These are phyloP conservation scores for Erebia aethiops DNA, from an alignment of 2,888 invertebrate species.

Conservation along the genomic window DNA sequence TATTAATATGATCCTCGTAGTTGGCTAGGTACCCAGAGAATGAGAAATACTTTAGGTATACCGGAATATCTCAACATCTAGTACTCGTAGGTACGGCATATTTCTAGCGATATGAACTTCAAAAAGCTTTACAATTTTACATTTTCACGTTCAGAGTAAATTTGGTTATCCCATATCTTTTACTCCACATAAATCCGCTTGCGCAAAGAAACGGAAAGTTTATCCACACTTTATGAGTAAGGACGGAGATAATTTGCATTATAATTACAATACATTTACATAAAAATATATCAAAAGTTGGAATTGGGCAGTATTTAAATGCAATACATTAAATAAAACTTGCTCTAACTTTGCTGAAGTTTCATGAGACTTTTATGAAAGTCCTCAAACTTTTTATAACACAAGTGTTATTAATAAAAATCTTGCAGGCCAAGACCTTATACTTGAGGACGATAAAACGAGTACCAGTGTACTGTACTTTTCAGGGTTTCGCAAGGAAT, in stretches of 20 bases:
- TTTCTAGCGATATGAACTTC: neutral
- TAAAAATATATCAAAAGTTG: slow-evolving; percentile 24
- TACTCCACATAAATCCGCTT: slow-evolving; percentile 9
- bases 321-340: slow-evolving; percentile 11
- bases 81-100: neutral
- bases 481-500: neutral
- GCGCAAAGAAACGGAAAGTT: neutral
- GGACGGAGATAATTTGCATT: slow-evolving; percentile 23
- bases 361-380: slow-evolving; percentile 22
- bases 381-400: slow-evolving; percentile 25
- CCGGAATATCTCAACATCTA: too few species aligned
- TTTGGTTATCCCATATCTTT: neutral
- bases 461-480: neutral
- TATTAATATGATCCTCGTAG: too few species aligned
- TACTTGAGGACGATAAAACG: slow-evolving; percentile 11
- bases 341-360: slow-evolving; percentile 17
- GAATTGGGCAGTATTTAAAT: slow-evolving; percentile 22
- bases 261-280: slow-evolving; percentile 24
- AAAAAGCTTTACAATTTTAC: neutral
- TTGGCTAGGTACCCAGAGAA: too few species aligned
- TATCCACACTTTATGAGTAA: slow-evolving; percentile 20
- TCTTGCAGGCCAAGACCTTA: slow-evolving; percentile 3
- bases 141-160: neutral
- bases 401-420: slow-evolving; percentile 28
- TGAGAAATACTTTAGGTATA: too few species aligned